Evolutionary conservation across 2,797 vertebrate species (phyloP).

Genomic region (Oceanodroma leucorhoa): DNA sequence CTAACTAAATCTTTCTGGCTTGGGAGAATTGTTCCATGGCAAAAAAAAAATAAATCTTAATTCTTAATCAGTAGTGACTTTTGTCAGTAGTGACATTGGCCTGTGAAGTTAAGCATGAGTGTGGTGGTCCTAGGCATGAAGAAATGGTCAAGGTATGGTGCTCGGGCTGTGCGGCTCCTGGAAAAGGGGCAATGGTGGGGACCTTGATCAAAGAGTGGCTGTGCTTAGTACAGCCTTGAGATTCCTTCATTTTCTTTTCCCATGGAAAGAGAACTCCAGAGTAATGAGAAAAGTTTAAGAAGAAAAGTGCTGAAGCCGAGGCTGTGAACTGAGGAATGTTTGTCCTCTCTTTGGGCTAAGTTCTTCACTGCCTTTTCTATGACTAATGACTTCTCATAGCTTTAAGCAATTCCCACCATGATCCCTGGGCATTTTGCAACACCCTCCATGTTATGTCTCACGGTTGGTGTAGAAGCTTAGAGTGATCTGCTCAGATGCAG

Average conservation of each 20-base stretch:
- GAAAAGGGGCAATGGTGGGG: not conserved
- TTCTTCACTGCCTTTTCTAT: not conserved
- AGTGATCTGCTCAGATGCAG: fast-evolving
- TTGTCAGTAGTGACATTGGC: not conserved
- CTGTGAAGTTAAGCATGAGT: not conserved
- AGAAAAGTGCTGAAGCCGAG: not conserved
- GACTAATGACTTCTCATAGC: not conserved
- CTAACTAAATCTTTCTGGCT: not conserved
- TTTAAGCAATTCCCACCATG: not conserved
- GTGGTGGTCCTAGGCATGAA: not conserved
- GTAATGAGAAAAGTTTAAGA: not conserved
- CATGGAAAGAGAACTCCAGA: not conserved
- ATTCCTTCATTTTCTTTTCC: not conserved
- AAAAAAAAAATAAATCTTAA: not conserved
- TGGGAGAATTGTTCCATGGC: not conserved
- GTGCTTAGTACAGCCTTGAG: not conserved
- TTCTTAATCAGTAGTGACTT: not conserved
- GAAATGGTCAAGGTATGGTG: not conserved
- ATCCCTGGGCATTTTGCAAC: not conserved
- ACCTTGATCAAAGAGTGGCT: not conserved
- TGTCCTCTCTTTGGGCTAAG: not conserved
- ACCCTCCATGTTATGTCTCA: not conserved
- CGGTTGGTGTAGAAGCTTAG: not conserved
- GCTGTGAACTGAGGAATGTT: not conserved
- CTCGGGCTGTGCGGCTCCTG: not conserved